A percentile compares a stretch with the other conserved stretches of the same genome.
Conservation (phyloP, 2,113 vertebrate species). For the Onychostruthus taczanowskii region DNA sequence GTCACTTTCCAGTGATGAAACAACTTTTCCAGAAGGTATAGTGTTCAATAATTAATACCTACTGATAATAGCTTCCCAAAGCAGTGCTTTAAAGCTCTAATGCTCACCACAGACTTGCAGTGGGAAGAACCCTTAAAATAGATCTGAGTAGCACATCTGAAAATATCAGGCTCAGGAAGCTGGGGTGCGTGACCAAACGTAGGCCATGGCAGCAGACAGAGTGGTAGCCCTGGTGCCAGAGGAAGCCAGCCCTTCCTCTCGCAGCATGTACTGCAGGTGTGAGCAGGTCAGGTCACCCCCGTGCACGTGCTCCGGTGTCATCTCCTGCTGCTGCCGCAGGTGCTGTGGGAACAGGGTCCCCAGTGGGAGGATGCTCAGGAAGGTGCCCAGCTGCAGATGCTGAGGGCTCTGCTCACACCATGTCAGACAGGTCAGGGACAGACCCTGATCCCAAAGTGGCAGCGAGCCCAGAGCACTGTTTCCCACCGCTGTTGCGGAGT, state of each 20-base stretch:
- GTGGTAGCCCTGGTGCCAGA: background rate
- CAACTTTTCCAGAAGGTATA: slow-evolving; percentile 53
- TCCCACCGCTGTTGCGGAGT: fast-evolving
- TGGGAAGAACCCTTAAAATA: background rate
- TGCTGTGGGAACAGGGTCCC: background rate
- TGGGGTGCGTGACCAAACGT: fast-evolving
- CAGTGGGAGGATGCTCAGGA: fast-evolving
- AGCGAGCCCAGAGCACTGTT: background rate
- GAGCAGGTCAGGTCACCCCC: background rate
- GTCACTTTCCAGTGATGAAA: slow-evolving; percentile 72
- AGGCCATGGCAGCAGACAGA: background rate
- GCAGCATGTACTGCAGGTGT: background rate
- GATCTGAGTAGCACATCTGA: background rate
- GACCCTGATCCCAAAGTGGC: background rate
- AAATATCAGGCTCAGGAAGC: background rate
- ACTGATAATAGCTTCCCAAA: slow-evolving; percentile 18
- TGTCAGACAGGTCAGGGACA: background rate
- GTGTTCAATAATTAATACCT: slow-evolving; percentile 55
- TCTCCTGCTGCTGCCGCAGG: background rate
- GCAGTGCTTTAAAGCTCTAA: slow-evolving; percentile 7
- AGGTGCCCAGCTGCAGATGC: background rate
- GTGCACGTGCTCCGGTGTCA: background rate
- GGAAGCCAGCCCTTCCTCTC: background rate
- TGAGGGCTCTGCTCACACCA: background rate
- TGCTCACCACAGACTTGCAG: background rate